Percentiles rank a stretch among this genome's conserved stretches.
These are phyloP conservation scores for Aptenodytes forsteri DNA, from an alignment of 2,113 vertebrate genomes.

Conservation along the genomic window DNA sequence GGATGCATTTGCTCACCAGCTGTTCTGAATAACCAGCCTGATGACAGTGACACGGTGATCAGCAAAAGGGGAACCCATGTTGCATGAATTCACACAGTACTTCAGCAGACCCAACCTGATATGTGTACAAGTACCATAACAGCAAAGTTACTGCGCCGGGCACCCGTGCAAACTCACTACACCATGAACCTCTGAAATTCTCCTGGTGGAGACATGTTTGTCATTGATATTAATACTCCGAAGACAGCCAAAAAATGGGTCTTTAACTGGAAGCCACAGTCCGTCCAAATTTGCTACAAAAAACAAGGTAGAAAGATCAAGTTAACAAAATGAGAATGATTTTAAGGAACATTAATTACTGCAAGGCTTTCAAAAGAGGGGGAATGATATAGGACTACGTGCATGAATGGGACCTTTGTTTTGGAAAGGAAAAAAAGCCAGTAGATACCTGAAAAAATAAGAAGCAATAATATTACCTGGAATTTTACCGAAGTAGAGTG, in stretches of 20 bases:
- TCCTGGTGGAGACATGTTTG: constrained; percentile 71
- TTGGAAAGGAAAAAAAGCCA: not conserved
- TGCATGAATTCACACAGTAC: not conserved
- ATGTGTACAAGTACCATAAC: not conserved
- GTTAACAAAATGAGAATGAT: not conserved
- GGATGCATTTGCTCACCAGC: not conserved
- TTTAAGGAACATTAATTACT: not conserved
- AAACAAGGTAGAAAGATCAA: not conserved
- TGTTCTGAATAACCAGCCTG: not conserved
- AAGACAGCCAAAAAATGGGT: constrained; percentile 86
- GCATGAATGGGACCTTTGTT: not conserved
- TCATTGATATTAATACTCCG: constrained; percentile 82
- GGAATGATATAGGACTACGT: not conserved
- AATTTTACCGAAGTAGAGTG: constrained; percentile 85
- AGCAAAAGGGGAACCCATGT: not conserved
- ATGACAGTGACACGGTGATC: not conserved
- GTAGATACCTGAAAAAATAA: not conserved
- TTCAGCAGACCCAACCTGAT: not conserved
- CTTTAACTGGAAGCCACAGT: constrained; percentile 69
- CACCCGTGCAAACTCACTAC: constrained; percentile 85
- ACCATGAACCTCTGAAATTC: constrained; percentile 76
- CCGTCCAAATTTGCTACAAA: constrained; percentile 60
- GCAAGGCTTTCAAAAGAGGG: not conserved
- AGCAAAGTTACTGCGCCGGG: constrained; percentile 71
- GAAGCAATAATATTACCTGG: constrained; percentile 78